Evolutionary conservation across 2,113 vertebrate species (phyloP).

Genomic region (Leucopternis melanops): DNA sequence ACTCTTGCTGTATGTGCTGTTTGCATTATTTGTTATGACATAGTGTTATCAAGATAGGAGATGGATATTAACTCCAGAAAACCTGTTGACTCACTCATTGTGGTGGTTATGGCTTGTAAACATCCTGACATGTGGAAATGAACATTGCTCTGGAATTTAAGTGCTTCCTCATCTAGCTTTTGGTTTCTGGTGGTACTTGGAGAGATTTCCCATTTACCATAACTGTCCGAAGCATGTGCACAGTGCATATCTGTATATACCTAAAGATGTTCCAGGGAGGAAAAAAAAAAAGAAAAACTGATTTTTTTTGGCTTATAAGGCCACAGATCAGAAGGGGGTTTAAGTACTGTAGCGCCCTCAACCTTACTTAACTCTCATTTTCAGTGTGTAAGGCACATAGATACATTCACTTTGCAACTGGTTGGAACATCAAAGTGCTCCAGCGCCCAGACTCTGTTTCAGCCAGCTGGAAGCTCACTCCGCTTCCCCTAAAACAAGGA

Average conservation of each 20-base stretch:
- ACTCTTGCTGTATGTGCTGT: background rate
- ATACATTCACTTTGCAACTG: background rate
- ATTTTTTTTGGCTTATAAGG: background rate
- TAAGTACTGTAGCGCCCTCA: background rate
- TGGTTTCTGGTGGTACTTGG: background rate
- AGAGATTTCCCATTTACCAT: background rate
- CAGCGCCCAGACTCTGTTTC: background rate
- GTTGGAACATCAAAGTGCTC: background rate
- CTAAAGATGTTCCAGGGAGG: background rate
- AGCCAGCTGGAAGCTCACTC: background rate
- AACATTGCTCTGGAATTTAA: background rate
- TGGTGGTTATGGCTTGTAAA: background rate
- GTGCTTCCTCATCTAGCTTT: background rate
- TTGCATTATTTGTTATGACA: conserved; percentile 8
- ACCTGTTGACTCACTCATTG: background rate
- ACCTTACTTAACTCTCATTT: background rate
- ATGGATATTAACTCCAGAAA: background rate
- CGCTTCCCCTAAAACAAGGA: background rate
- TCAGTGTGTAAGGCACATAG: background rate
- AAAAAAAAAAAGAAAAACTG: too few species aligned
- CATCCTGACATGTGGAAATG: background rate
- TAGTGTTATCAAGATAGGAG: background rate
- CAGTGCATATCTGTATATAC: background rate
- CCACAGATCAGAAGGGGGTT: background rate
- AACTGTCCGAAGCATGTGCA: background rate